Conservation (phyloP, 2,888 invertebrate genomes). For the Baccha elongata region DNA sequence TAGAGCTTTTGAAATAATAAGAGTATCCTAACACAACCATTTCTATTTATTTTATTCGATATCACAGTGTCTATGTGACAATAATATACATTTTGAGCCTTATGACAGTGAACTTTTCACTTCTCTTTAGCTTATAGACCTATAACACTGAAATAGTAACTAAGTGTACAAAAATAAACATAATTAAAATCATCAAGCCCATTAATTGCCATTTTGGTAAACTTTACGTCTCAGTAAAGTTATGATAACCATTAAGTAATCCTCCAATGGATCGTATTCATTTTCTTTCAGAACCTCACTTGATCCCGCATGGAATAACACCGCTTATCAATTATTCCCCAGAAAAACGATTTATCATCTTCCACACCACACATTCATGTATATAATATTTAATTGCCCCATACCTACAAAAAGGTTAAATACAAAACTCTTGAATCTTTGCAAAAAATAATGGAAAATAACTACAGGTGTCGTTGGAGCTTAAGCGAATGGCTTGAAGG, state of each 20-base stretch:
- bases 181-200: background rate
- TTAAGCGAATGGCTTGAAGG: constrained; percentile 54
- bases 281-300: constrained; percentile 55
- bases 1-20: no score
- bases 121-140: no score
- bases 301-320: constrained; percentile 64
- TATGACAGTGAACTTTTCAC: no score
- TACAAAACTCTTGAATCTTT: constrained; percentile 33
- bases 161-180: background rate
- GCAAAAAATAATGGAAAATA: constrained; percentile 20
- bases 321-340: constrained; percentile 70
- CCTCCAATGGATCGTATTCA: constrained; percentile 29
- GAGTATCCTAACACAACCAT: no score
- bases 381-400: background rate
- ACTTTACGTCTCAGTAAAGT: constrained; percentile 22
- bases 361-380: constrained; percentile 26
- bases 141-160: no score
- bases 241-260: constrained; percentile 65
- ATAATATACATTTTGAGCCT: no score
- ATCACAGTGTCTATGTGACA: no score
- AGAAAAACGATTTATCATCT: constrained; percentile 66
- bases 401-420: constrained; percentile 47
- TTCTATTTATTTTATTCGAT: no score
- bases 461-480: constrained; percentile 60
- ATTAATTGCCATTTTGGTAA: background rate